Percentiles rank a stretch among this genome's conserved stretches.
These are phyloP conservation scores for Sus cebifrons DNA, from an alignment of 2,797 vertebrate genomes.

Conservation along the genomic window DNA sequence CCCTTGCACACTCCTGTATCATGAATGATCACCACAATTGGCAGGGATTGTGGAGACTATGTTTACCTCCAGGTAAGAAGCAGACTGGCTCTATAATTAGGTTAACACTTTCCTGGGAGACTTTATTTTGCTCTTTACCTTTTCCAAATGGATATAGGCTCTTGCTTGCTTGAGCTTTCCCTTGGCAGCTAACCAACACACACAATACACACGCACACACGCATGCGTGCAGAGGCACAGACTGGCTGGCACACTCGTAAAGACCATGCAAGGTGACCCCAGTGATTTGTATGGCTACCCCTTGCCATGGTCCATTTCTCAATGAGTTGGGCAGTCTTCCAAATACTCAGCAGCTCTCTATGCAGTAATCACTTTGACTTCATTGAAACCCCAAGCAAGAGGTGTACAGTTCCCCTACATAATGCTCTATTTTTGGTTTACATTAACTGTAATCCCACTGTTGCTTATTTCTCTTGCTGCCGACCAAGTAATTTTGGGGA, in stretches of 20 bases:
- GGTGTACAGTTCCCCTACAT: background rate
- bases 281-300: constrained; percentile 46
- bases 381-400: background rate
- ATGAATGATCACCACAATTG: constrained; percentile 33
- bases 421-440: background rate
- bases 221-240: background rate
- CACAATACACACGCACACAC: background rate
- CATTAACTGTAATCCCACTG: too few relatives aligned
- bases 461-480: background rate
- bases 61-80: constrained; percentile 61
- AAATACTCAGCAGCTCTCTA: constrained; percentile 22
- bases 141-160: constrained; percentile 54
- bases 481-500: background rate
- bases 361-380: background rate
- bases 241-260: background rate
- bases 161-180: constrained; percentile 11
- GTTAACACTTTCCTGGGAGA: constrained; percentile 59
- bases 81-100: constrained; percentile 72
- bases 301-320: constrained; percentile 65
- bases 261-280: constrained; percentile 75
- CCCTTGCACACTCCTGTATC: background rate
- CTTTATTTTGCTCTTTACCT: constrained; percentile 53
- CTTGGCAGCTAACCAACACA: background rate
- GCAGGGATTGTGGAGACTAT: background rate
- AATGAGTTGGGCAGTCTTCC: constrained; percentile 65